Percentiles rank a stretch among this genome's conserved stretches.
phyloP scores from a whole-genome alignment of 2,113 vertebrate genomes.

The Sylvia atricapilla region DNA sequence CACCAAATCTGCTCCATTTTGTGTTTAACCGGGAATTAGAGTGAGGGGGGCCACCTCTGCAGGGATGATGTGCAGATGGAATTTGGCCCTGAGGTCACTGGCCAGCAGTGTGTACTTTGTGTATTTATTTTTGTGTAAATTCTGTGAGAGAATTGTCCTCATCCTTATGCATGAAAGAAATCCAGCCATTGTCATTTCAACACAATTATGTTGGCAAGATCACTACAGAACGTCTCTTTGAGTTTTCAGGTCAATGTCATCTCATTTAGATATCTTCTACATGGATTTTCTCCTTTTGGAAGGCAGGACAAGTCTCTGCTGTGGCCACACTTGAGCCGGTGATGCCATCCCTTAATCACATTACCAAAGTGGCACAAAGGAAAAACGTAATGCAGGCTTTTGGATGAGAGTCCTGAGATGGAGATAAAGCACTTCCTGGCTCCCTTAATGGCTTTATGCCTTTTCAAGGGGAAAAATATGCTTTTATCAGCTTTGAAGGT shows the following conservation, averaged over 20 bases:
- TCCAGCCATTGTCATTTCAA: not conserved
- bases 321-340: not conserved
- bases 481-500: slow-evolving; percentile 49
- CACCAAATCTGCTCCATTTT: rapidly evolving
- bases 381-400: not conserved
- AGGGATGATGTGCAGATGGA: not conserved
- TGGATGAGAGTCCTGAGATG: slow-evolving; percentile 15
- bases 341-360: not conserved
- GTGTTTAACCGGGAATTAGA: rapidly evolving
- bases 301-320: not conserved
- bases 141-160: not conserved
- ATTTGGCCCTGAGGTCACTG: not conserved
- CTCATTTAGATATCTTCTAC: not conserved
- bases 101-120: not conserved
- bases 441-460: slow-evolving; percentile 3
- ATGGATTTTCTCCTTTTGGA: not conserved
- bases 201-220: rapidly evolving
- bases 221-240: not conserved
- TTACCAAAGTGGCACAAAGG: not conserved
- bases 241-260: not conserved
- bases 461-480: slow-evolving; percentile 11
- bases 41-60: rapidly evolving
- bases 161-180: not conserved
- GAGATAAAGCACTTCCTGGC: slow-evolving; percentile 35
- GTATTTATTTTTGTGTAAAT: no score